Evolutionary conservation across 2,797 vertebrate species (phyloP).

Genomic region (Champsocephalus esox): DNA sequence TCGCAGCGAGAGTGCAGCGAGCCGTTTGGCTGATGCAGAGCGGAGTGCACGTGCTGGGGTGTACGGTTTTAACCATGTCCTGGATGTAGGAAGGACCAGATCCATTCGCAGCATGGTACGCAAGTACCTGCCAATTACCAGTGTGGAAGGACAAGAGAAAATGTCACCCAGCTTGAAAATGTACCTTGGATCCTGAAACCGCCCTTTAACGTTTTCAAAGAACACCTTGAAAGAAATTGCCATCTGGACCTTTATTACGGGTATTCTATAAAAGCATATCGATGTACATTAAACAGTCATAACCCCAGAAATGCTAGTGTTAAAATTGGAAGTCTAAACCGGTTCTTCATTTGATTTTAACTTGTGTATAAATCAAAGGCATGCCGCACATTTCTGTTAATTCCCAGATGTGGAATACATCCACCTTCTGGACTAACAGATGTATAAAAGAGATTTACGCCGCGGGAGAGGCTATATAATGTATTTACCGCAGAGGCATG

Average conservation of each 20-base stretch:
- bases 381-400: slow-evolving; percentile 21
- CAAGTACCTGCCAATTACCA: slow-evolving; percentile 36
- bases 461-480: slow-evolving; percentile 55
- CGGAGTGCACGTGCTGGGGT: no score
- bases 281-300: background rate
- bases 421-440: slow-evolving; percentile 75
- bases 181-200: slow-evolving; percentile 36
- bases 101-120: no score
- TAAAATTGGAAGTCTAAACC: slow-evolving; percentile 6
- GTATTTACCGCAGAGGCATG: slow-evolving; percentile 60
- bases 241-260: background rate
- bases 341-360: slow-evolving; percentile 24
- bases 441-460: slow-evolving; percentile 64
- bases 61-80: no score
- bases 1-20: no score
- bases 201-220: background rate
- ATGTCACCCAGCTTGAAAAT: slow-evolving; percentile 1
- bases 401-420: slow-evolving; percentile 61
- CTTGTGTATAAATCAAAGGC: slow-evolving; percentile 28
- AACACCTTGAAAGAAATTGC: background rate
- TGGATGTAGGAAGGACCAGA: no score
- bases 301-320: background rate
- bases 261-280: background rate
- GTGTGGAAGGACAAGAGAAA: slow-evolving; percentile 3
- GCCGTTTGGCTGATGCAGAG: no score